Evolutionary conservation across 30 jellyfish, hydroid and myxozoan species (phyloP).

Genomic region (Morbakka virulenta): DNA sequence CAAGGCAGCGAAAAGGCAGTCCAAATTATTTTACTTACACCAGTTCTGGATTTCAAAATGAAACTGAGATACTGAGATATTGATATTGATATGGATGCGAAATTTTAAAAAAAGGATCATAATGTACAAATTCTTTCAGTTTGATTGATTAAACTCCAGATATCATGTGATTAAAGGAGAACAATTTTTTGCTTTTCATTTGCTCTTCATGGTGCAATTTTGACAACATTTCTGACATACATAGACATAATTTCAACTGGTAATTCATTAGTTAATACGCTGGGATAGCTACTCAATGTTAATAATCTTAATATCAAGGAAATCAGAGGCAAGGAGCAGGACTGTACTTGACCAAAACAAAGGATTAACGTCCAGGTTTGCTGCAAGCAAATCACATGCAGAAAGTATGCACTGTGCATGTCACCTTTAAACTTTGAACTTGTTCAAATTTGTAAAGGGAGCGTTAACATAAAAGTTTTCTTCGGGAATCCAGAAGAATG

Average conservation of each 20-base stretch:
- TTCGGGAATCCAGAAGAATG: background rate
- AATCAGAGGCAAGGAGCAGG: background rate
- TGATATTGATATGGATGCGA: too few relatives aligned
- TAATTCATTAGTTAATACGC: background rate
- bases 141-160: too few relatives aligned
- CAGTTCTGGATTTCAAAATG: too few relatives aligned
- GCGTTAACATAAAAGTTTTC: background rate
- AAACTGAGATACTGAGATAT: too few relatives aligned
- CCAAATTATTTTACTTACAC: too few relatives aligned
- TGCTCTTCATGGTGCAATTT: too few relatives aligned
- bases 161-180: too few relatives aligned
- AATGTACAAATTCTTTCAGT: too few relatives aligned
- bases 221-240: slow-evolving; percentile 2
- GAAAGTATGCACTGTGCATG: slow-evolving; percentile 23
- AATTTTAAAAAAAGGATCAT: too few relatives aligned
- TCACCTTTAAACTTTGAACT: slow-evolving; percentile 3
- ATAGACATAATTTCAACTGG: slow-evolving; percentile 7
- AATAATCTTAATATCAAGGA: background rate
- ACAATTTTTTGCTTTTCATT: too few relatives aligned
- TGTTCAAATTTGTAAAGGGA: background rate
- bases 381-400: slow-evolving; percentile 6
- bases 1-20: too few relatives aligned
- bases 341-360: background rate
- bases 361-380: slow-evolving; percentile 7
- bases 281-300: background rate